Evolutionary conservation across 2,113 vertebrate genomes (phyloP).

Genomic region (Caloenas nicobarica): DNA sequence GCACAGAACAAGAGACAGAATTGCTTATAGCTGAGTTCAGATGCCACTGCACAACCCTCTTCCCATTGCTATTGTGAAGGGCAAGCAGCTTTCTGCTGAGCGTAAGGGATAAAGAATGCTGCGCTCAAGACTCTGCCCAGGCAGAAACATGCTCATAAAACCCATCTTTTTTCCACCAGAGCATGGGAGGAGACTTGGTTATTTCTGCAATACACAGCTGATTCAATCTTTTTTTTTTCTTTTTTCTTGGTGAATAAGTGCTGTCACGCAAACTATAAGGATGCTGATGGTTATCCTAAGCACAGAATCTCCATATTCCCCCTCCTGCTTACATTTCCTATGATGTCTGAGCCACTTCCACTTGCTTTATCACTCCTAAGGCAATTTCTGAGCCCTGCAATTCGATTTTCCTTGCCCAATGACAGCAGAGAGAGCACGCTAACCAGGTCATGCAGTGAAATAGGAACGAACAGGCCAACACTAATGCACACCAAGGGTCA

Average conservation of each 20-base stretch:
- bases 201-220: background rate
- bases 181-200: background rate
- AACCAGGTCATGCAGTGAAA: background rate
- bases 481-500: background rate
- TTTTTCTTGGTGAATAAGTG: background rate
- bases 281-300: background rate
- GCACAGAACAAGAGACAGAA: background rate
- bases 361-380: slow-evolving; percentile 1
- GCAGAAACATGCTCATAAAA: background rate
- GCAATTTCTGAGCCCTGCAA: background rate
- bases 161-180: background rate
- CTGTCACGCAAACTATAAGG: accelerated
- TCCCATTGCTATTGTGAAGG: background rate
- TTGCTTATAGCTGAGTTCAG: background rate
- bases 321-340: background rate
- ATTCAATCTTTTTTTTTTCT: background rate
- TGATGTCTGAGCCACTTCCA: background rate
- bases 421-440: background rate
- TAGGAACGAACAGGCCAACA: background rate
- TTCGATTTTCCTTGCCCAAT: background rate
- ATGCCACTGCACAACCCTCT: background rate
- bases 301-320: background rate
- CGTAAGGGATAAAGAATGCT: background rate
- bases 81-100: background rate
- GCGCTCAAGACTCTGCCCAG: background rate